Percentiles rank a stretch among this genome's conserved stretches.
phyloP scores from a whole-genome alignment of 2,888 invertebrate genomes.

The Merodon equestris region DNA sequence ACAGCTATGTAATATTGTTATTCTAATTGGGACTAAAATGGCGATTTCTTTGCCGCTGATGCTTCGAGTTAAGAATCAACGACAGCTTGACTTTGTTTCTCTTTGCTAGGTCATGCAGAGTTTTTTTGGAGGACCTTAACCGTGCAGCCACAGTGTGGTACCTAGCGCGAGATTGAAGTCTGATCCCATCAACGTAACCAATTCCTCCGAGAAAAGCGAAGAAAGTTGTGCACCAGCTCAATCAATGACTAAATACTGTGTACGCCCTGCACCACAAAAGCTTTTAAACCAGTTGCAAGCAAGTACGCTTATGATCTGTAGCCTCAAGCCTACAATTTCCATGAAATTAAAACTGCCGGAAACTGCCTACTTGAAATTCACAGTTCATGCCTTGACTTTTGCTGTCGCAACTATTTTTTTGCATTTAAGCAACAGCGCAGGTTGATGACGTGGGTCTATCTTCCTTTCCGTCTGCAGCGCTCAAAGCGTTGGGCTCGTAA shows the following conservation, averaged over 20 bases:
- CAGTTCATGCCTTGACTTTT: constrained; percentile 5
- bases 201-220: constrained; percentile 34
- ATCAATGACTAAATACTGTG: constrained; percentile 13
- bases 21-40: too few relatives aligned
- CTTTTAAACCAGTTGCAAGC: constrained; percentile 45
- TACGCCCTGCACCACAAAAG: constrained; percentile 48
- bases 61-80: too few relatives aligned
- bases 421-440: background rate
- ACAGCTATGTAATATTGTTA: too few relatives aligned
- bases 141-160: background rate
- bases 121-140: too few relatives aligned
- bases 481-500: too few relatives aligned
- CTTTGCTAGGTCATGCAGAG: too few relatives aligned
- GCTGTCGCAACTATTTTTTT: constrained; percentile 7
- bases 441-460: too few relatives aligned
- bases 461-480: too few relatives aligned
- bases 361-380: constrained; percentile 8
- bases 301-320: constrained; percentile 33
- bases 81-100: too few relatives aligned
- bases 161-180: background rate
- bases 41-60: too few relatives aligned
- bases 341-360: constrained; percentile 33
- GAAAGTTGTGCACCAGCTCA: constrained; percentile 23
- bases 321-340: constrained; percentile 33
- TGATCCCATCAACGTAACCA: constrained; percentile 20